phyloP scores from a whole-genome alignment of 2,888 invertebrate genomes.

The Drosophila subsilvestris region DNA sequence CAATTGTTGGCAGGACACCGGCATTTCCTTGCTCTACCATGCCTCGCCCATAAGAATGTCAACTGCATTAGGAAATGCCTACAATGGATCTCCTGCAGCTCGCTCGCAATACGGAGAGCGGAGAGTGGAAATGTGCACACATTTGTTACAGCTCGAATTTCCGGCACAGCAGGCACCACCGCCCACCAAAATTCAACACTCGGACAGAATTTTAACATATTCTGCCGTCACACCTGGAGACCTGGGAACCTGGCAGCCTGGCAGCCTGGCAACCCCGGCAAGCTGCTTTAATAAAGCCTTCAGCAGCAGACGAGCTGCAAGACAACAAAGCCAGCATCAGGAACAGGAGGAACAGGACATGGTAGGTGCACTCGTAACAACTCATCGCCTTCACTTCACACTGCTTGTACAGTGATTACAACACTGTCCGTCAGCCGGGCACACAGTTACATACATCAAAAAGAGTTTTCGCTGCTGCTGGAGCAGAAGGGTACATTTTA shows the following conservation, averaged over 20 bases:
- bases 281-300: conserved; percentile 66
- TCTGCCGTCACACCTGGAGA: conserved; percentile 24
- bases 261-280: too few relatives aligned
- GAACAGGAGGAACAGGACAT: conserved; percentile 41
- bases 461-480: conserved; percentile 19
- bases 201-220: conserved; percentile 52
- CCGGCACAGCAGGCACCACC: conserved; percentile 51
- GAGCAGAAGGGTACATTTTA: background rate
- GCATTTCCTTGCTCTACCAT: conserved; percentile 38
- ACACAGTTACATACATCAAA: conserved; percentile 25
- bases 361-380: conserved; percentile 19
- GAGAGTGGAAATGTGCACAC: conserved; percentile 29
- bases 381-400: conserved; percentile 15
- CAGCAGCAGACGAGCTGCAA: conserved; percentile 62
- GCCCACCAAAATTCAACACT: conserved; percentile 27
- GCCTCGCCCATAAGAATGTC: conserved; percentile 40
- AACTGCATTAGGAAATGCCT: conserved; percentile 53
- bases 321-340: conserved; percentile 44
- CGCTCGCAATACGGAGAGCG: too few relatives aligned
- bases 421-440: conserved; percentile 37
- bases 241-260: background rate
- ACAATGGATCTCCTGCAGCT: conserved; percentile 41
- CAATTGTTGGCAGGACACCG: conserved; percentile 15
- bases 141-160: conserved; percentile 74
- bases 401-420: conserved; percentile 51